Base-by-base conservation (phyloP, 2,888 invertebrate genomes). In the Anthophora plumipes region DNA sequence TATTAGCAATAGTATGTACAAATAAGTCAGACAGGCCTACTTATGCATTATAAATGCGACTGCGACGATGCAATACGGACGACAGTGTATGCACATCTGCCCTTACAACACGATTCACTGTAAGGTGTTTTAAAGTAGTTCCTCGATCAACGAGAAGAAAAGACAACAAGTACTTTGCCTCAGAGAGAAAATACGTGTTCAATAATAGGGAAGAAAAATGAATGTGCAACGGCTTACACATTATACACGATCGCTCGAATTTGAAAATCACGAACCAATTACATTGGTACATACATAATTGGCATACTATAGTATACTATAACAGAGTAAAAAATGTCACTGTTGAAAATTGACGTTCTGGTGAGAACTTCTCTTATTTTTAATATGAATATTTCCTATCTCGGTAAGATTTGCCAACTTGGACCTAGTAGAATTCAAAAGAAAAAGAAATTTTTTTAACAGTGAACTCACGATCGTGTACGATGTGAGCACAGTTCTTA, bases 171-270 rank as follows among this genome's bases (percentile, higher is more conserved):
- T 71, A 73, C 37, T 66, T 84, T 82, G 72, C 83, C 88, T 87
- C 87, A 83, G 85, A 85, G 86, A 82, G 85, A 87, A 78, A 69
- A 70, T 80, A 82, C 83, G 89, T 89, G 88, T 89, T 89, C 88
- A 87, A 84, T 85, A 85, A 74, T 80, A 83, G 74, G 74, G 77
- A 83, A 69, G 84, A 81, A 79, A 59, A 75, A 87, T 57, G 77
- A 81, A 76, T 57, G 69, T 64, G 70, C 61, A 60, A 68, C 14
- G 63, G 54, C 50, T 54, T 69, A 61, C 63, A 52, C 73, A 60
- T 78, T 64, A 59, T 59, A 64, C 78, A 78, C 72, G 70, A 77
- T 77, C 68, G 63, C n/a, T 73, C 31, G n/a, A 37, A 22, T 52
- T 43, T 39, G 5, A 37, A 25, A 48, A 64, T 1, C 14, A 22